Base-by-base conservation (phyloP, 2,797 vertebrate species). In the Parambassis ranga region DNA sequence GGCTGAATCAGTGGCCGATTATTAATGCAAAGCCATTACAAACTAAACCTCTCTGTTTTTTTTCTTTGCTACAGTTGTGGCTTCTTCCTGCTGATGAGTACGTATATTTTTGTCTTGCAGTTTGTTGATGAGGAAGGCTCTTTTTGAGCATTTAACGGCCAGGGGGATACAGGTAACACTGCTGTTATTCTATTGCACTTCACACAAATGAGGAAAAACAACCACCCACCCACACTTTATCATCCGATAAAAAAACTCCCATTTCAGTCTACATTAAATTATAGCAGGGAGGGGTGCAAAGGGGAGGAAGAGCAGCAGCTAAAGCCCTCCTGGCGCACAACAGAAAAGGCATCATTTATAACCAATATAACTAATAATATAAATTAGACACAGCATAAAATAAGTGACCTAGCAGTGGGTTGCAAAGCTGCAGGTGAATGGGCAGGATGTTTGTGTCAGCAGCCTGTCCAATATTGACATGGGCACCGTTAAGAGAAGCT, bases 101-200 rank as follows among this genome's bases (percentile, higher is more conserved):
- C 11, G 43, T 37, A 3, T 42, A 1, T 66, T 48, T 68, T 50
- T 80, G 22, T 67, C 26, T 68, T 79, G 10, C 87, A 98, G 97
- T 14, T 87, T 98, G 75, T 88, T 98, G 58, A 98, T 98, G 97
- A 93, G 96, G 82, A 98, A 96, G 87, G 71, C 93, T 37, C 90
- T 99, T 57, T 99, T 99, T 86, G 83, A 98, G 53, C 98, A 99
- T 85, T 92, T 99, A 52, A 96, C 93, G 30, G 95, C 95, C 64
- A 90, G 98, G 65, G 98, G 98, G 89, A 96, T 99, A 79, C 97
- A 99, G 94, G 97, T 98, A 92, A 71, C 43, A 3, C 30, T 48
- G 30, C 13, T 18, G 3, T 7, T 7, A 27, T 10, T 37, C 11
- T 23, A 1, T 22, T 18, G 10, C 28, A 16, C 1, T 18, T 0